phyloP scores from a whole-genome alignment of 2,888 invertebrate genomes.

The Psococerastis gibbosa region DNA sequence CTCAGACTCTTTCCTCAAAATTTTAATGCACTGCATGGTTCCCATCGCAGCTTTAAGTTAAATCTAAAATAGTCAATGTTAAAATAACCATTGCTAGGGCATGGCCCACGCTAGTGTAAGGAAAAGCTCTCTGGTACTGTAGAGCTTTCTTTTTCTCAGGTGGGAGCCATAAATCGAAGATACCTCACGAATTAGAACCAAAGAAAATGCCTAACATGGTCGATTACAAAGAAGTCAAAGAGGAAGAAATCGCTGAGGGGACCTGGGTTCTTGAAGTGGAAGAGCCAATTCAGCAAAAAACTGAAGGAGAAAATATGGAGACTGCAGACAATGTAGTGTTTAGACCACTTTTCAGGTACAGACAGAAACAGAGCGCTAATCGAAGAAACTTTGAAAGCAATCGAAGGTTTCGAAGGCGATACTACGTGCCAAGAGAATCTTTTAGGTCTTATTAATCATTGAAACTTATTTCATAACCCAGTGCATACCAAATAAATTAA shows the following conservation, averaged over 20 bases:
- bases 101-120: too few relatives aligned
- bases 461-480: too few relatives aligned
- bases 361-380: background rate
- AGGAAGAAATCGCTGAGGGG: conserved; percentile 6
- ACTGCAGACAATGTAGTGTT: conserved; percentile 4
- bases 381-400: background rate
- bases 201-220: background rate
- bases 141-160: too few relatives aligned
- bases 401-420: background rate
- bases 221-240: background rate
- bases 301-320: background rate
- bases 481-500: background rate
- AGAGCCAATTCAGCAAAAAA: background rate
- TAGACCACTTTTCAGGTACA: conserved; percentile 2
- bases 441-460: background rate
- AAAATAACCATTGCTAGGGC: too few relatives aligned
- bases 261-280: conserved; percentile 4
- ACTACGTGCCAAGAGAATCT: conserved; percentile 2
- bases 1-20: too few relatives aligned
- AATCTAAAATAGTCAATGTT: too few relatives aligned
- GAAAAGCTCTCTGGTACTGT: too few relatives aligned
- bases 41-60: too few relatives aligned
- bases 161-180: too few relatives aligned
- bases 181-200: background rate
- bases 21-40: too few relatives aligned